phyloP scores from a whole-genome alignment of 2,113 vertebrate species.

The Sinosuthora webbiana region DNA sequence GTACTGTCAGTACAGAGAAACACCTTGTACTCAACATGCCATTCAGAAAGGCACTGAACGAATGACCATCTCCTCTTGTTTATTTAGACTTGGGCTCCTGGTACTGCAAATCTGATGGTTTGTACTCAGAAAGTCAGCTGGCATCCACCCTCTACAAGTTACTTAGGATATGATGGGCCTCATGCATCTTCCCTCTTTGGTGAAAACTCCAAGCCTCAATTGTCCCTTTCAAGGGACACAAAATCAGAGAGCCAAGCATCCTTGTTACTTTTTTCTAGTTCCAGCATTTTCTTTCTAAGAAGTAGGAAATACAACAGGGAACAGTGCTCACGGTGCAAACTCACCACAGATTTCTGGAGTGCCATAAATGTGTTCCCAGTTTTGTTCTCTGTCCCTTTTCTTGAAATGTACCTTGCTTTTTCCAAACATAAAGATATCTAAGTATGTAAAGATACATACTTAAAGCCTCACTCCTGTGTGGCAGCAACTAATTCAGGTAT shows the following conservation, averaged over 20 bases:
- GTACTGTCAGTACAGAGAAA: background rate
- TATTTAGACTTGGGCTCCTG: background rate
- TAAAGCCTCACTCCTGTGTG: background rate
- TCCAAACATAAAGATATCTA: background rate
- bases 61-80: background rate
- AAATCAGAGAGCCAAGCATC: background rate
- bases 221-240: background rate
- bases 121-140: background rate
- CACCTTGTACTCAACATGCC: background rate
- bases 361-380: background rate
- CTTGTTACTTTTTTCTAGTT: background rate
- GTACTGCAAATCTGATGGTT: background rate
- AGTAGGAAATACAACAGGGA: background rate
- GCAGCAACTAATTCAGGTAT: background rate
- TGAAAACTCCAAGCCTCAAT: background rate
- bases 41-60: background rate
- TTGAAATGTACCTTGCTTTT: background rate
- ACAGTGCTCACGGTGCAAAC: background rate
- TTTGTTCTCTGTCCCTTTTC: background rate
- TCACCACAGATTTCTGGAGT: background rate
- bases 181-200: background rate
- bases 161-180: background rate
- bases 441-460: background rate
- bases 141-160: background rate
- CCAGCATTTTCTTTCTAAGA: background rate